Percentiles rank a stretch among this genome's conserved stretches.
Evolutionary conservation across 2,113 vertebrate genomes (phyloP).

Genomic region (Phyllostomus discolor): DNA sequence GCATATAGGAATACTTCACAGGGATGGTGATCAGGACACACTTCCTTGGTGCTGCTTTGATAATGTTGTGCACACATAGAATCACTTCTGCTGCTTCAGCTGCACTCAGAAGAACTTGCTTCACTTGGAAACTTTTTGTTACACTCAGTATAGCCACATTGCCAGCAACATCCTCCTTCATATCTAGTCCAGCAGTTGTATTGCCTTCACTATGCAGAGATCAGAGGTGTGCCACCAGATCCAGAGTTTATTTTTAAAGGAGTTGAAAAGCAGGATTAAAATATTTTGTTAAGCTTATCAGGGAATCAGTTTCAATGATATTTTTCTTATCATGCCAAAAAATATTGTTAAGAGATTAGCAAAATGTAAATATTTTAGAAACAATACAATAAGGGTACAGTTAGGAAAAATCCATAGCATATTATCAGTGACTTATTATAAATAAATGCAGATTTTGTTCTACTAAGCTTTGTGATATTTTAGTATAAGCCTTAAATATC

Average conservation of each 20-base stretch:
- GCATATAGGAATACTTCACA: slow-evolving; percentile 83
- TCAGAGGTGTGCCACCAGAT: not conserved
- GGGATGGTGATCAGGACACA: slow-evolving; percentile 95
- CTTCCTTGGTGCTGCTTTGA: slow-evolving; percentile 98
- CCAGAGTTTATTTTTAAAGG: slow-evolving; percentile 6
- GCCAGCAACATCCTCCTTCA: slow-evolving; percentile 88
- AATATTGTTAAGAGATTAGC: not conserved
- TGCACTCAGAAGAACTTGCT: slow-evolving; percentile 95
- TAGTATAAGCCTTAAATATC: not conserved
- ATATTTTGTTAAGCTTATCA: not conserved
- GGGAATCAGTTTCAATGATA: not conserved
- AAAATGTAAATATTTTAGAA: slow-evolving; percentile 44
- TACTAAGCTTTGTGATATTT: slow-evolving; percentile 24
- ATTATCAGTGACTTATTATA: not conserved
- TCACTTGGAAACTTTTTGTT: slow-evolving; percentile 97
- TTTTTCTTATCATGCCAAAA: not conserved
- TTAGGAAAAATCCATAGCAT: not conserved
- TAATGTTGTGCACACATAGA: slow-evolving; percentile 95
- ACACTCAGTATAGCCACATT: slow-evolving; percentile 91
- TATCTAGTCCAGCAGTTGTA: slow-evolving; percentile 77
- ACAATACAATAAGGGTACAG: not conserved
- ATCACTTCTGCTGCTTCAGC: slow-evolving; percentile 98
- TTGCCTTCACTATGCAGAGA: not conserved
- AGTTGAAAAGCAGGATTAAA: not conserved
- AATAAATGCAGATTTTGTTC: slow-evolving; percentile 2